Evolutionary conservation across 2,113 vertebrate genomes (phyloP), one percentile per base, ranked within the genome.

Genomic region (Pelobates fuscus): DNA sequence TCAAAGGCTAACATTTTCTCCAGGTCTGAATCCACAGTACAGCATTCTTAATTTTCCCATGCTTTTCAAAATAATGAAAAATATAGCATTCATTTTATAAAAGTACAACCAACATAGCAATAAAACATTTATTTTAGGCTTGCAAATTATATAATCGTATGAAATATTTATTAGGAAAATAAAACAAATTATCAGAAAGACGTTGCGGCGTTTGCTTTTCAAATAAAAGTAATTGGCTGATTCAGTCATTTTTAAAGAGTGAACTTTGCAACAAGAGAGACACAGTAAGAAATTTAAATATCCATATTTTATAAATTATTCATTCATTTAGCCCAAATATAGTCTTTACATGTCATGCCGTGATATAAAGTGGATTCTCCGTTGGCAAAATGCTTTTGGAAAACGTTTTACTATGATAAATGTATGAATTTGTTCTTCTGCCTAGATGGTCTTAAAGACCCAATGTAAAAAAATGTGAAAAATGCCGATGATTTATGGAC

Each of bases 201-300:
- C 3, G 32, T 41, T 25, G 10, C 32, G 18, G 58, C 18, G 8
- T 10, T 12, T n/a, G 30, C 24, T 66, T 58, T 74, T n/a, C 24
- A 73, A 65, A 63, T 74, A 5, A 32, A 37, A 64, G 37, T 65
- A 73, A 73, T 65, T 66, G 62, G 61, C 62, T 66, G 29, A 55
- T 66, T 57, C 61, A 44, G 49, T 66, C 3, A 10, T 61, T 55
- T 65, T 26, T 57, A 57, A 37, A 18, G 15, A 5, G 61, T 43
- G 23, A 44, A 44, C 32, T 60, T 43, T 74, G 71, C 46, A 57
- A 27, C 60, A 37, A 43, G 61, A 21, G 23, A 60, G 43, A 46
- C 41, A 30, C 21, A 26, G 60, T 25, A 24, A 54, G 55, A 65
- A 43, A 73, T 64, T 55, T 64, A 64, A 29, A 74, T 65, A 57